Evolutionary conservation across 2,113 vertebrate species (phyloP), one percentile per base, ranked within the genome.

Genomic region (Albula glossodonta): DNA sequence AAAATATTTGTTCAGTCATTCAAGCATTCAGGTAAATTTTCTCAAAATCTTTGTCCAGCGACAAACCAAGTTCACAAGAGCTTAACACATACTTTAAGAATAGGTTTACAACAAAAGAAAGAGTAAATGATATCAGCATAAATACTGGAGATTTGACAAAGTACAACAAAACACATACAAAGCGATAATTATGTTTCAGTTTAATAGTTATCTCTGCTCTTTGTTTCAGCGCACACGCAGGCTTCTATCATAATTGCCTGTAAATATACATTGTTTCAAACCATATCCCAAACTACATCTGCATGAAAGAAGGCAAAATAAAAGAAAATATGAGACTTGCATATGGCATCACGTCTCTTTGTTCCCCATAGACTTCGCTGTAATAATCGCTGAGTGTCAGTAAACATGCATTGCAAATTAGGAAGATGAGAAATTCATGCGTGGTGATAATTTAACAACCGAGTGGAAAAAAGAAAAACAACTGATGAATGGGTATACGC

Each of bases 101-200:
- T 41, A 41, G 31, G 31, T 41, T 41, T 41, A 41, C 31, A 41
- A 41, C 22, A 31, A 31, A 10, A 74, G n/a, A 2, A 2, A n/a
- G 31, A 9, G n/a, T 25, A 74, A 74, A 25, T 2, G 70, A 11
- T 10, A 8, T 74, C 22, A 74, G 0, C 5, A 90, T 84, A 89
- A 86, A 89, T 51, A 77, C 84, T 74, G n/a, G 22, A 74, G 70
- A 0, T 74, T n/a, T 22, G 25, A 74, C 70, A 25, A 9, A n/a
- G 63, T 3, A 70, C 22, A 31, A 31, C 25, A n/a, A 31, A 74
- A 25, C 22, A 74, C 70, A 74, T 74, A 10, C n/a, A 77, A 86
- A 57, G 50, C 89, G 85, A 88, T 88, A 87, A 88, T 89, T 86
- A 89, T 85, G 85, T 78, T 88, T 83, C 60, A 86, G 79, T 51